phyloP scores from a whole-genome alignment of 2,888 invertebrate genomes.

The Orthonevra nobilis region DNA sequence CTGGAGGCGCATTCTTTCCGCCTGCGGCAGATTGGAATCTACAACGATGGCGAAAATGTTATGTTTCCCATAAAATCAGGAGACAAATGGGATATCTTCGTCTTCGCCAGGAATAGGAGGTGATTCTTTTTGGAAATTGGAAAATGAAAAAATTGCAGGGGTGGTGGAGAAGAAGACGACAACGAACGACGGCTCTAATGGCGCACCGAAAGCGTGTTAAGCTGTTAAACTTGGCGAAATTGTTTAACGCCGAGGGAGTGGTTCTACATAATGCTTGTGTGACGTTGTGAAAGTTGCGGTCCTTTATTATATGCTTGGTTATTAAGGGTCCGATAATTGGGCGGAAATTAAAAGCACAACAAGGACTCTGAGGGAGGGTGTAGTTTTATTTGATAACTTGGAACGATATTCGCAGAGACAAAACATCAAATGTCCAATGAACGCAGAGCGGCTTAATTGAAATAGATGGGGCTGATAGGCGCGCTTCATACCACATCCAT shows the following conservation, averaged over 20 bases:
- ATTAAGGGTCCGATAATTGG: constrained; percentile 46
- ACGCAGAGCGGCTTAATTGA: constrained; percentile 9
- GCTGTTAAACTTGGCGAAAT: constrained; percentile 43
- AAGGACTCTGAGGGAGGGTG: neutral
- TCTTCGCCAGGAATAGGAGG: constrained; percentile 15
- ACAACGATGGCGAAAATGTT: constrained; percentile 36
- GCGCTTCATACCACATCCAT: constrained; percentile 8
- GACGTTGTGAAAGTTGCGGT: constrained; percentile 29
- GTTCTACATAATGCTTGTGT: neutral
- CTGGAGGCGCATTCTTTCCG: neutral
- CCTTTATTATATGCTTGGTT: neutral
- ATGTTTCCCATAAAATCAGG: constrained; percentile 54
- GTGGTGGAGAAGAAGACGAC: constrained; percentile 3
- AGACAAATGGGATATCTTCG: constrained; percentile 49
- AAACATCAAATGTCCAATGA: neutral
- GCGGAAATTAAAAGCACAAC: constrained; percentile 34
- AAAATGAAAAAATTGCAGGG: constrained; percentile 37
- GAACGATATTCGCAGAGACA: neutral
- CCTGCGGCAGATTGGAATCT: constrained; percentile 32
- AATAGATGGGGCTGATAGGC: constrained; percentile 36
- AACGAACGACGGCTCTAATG: neutral
- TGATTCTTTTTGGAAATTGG: constrained; percentile 33
- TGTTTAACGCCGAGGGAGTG: constrained; percentile 34
- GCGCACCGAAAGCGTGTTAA: constrained; percentile 39
- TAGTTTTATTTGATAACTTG: constrained; percentile 17